phyloP scores from a whole-genome alignment of 2,113 vertebrate genomes.

The Zapornia atra region DNA sequence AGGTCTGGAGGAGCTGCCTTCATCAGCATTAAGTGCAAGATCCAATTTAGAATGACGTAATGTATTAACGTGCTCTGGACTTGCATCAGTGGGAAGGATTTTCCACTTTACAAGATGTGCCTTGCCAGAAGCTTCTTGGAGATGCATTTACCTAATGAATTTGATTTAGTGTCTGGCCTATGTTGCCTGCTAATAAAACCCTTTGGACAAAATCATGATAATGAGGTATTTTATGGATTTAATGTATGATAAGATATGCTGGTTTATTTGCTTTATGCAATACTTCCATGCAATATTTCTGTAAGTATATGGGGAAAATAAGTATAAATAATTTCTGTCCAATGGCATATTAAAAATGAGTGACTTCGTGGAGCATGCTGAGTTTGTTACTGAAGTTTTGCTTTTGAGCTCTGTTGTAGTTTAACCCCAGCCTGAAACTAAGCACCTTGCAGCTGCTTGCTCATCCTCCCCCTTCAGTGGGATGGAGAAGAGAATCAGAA shows the following conservation, averaged over 20 bases:
- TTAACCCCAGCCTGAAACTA: too few species aligned
- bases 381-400: background rate
- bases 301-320: background rate
- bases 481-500: too few species aligned
- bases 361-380: background rate
- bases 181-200: constrained; percentile 6
- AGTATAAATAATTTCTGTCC: background rate
- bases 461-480: too few species aligned
- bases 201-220: background rate
- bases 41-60: constrained; percentile 70
- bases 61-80: constrained; percentile 9
- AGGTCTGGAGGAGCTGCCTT: constrained; percentile 44
- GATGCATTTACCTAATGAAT: constrained; percentile 65
- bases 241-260: background rate
- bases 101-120: constrained; percentile 39
- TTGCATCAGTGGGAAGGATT: constrained; percentile 60
- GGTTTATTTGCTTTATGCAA: background rate
- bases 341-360: background rate
- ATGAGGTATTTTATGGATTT: background rate
- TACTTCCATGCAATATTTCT: background rate
- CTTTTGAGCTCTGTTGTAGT: background rate
- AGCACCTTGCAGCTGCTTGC: too few species aligned
- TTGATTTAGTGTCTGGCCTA: background rate
- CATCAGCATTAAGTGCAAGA: constrained; percentile 65
- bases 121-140: constrained; percentile 57